Evolutionary conservation across 2,797 vertebrate species (phyloP).

Genomic region (Austrolebias charrua): DNA sequence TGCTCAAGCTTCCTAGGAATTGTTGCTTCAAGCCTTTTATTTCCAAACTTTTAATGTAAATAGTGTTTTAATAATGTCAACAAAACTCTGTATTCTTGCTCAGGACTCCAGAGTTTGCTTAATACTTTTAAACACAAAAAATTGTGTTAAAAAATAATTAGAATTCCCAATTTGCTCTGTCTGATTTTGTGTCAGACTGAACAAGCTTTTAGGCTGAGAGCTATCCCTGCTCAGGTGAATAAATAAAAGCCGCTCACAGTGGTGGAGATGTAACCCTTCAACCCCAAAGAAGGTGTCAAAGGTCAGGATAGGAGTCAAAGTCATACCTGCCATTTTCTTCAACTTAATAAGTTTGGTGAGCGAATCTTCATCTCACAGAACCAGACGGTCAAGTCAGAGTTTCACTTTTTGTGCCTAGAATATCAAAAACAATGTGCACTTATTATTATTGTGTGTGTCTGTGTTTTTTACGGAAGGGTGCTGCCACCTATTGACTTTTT

Average conservation of each 20-base stretch:
- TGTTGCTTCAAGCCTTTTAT: too few species aligned
- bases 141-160: too few species aligned
- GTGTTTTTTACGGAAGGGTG: too few species aligned
- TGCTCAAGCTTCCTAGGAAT: too few species aligned
- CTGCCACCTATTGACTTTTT: too few species aligned
- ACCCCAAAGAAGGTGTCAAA: not conserved
- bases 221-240: not conserved
- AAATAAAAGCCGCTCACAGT: slow-evolving; percentile 2
- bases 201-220: slow-evolving; percentile 1
- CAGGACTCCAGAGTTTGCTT: too few species aligned
- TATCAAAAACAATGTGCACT: not conserved
- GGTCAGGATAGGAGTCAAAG: not conserved
- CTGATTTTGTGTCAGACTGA: slow-evolving; percentile 6
- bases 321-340: not conserved
- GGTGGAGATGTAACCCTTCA: not conserved
- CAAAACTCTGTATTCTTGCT: too few species aligned
- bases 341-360: not conserved
- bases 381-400: not conserved
- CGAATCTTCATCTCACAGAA: not conserved
- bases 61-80: too few species aligned
- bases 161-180: too few species aligned
- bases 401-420: not conserved
- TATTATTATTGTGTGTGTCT: too few species aligned
- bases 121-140: too few species aligned
- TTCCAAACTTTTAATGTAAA: too few species aligned